Evolutionary conservation across 2,113 vertebrate genomes (phyloP).

Genomic region (Anoura caudifer): DNA sequence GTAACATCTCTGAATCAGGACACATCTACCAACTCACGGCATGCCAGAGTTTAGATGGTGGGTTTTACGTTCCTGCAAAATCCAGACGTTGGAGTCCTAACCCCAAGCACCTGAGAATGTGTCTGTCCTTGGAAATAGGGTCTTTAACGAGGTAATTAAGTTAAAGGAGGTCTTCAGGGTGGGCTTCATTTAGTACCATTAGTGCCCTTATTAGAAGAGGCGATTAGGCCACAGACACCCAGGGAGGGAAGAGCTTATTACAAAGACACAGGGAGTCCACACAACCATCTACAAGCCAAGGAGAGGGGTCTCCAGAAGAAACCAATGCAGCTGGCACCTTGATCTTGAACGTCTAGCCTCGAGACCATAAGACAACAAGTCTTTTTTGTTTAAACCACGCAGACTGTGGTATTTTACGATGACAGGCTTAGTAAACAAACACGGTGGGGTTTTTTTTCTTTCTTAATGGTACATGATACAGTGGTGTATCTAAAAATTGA

Average conservation of each 20-base stretch:
- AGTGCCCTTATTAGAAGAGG: neutral
- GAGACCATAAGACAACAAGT: neutral
- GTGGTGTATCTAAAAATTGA: neutral
- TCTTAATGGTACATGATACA: fast-evolving
- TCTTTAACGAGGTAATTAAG: neutral
- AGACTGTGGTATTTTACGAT: neutral
- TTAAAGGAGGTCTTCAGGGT: neutral
- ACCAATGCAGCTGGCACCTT: neutral
- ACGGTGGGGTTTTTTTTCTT: neutral
- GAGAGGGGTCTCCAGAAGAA: neutral
- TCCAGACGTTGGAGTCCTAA: neutral
- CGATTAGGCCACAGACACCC: neutral
- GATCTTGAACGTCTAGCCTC: neutral
- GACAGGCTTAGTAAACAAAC: no score
- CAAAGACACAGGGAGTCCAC: neutral
- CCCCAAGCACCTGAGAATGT: neutral
- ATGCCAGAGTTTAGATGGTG: neutral
- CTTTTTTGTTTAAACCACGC: neutral
- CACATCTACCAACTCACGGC: neutral
- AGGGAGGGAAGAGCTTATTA: neutral
- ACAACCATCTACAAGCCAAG: neutral
- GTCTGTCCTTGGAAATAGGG: neutral
- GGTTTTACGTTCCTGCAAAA: neutral
- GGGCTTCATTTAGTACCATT: neutral
- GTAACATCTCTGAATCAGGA: neutral